phyloP scores from a whole-genome alignment of 1,140 invertebrate genomes.

The Drosophila insularis region DNA sequence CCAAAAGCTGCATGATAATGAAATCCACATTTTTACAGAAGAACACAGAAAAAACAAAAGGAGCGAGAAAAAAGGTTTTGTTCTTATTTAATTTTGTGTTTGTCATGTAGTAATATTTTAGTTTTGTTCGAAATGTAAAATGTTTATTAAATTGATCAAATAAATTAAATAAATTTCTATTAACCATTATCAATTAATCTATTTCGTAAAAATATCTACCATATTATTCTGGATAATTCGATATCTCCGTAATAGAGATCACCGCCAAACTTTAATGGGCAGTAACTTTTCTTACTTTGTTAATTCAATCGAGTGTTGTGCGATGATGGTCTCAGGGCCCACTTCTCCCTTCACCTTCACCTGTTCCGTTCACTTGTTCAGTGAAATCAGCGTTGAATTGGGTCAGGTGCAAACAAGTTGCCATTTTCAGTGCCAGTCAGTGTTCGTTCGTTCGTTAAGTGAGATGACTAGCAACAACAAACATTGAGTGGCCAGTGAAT shows the following conservation, averaged over 20 bases:
- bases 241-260: no score
- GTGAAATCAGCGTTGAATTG: slow-evolving; percentile 43
- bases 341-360: slow-evolving; percentile 33
- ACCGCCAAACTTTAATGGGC: neutral
- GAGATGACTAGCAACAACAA: neutral
- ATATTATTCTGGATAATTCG: no score
- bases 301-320: slow-evolving; percentile 2
- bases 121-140: no score
- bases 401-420: slow-evolving; percentile 40
- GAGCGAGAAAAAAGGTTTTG: no score
- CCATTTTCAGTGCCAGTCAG: neutral
- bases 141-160: no score
- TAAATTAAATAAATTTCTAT: no score
- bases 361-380: slow-evolving; percentile 25
- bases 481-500: slow-evolving; percentile 1
- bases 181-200: no score
- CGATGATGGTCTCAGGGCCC: slow-evolving; percentile 20
- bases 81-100: no score
- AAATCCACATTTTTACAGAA: slow-evolving; percentile 21
- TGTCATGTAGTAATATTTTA: no score
- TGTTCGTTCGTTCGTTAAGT: neutral
- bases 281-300: neutral
- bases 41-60: slow-evolving; percentile 7
- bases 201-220: no score
- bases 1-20: neutral